Evolutionary conservation across 2,888 invertebrate genomes (phyloP).

Genomic region (Fissipunctia ypsillon): DNA sequence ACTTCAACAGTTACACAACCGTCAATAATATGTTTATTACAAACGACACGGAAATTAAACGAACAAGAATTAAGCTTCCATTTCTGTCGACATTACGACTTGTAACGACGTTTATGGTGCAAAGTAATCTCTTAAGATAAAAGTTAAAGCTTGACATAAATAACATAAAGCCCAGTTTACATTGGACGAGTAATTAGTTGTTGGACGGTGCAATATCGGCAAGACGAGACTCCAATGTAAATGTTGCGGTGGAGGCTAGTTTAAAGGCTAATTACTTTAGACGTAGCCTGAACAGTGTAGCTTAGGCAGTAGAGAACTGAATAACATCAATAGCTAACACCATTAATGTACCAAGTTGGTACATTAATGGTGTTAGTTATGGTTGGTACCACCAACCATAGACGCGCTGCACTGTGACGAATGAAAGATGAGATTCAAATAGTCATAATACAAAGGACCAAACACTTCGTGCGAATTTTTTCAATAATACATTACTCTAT

Average conservation of each 20-base stretch:
- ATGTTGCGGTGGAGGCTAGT: constrained; percentile 3
- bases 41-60: constrained; percentile 47
- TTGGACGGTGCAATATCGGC: background rate
- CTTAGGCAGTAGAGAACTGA: background rate
- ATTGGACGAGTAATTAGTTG: constrained; percentile 42
- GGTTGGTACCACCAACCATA: too few relatives aligned
- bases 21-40: constrained; percentile 25
- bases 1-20: constrained; percentile 34
- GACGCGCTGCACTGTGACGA: background rate
- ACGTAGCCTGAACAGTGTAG: background rate
- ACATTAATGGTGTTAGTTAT: too few relatives aligned
- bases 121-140: constrained; percentile 51
- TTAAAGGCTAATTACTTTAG: constrained; percentile 27
- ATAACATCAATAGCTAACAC: background rate
- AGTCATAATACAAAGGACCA: background rate
- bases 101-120: constrained; percentile 46
- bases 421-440: background rate
- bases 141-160: constrained; percentile 62
- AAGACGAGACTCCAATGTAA: constrained; percentile 13
- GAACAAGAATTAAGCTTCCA: constrained; percentile 41
- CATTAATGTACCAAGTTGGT: background rate
- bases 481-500: too few relatives aligned
- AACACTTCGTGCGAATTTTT: background rate
- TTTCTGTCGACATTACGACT: constrained; percentile 52
- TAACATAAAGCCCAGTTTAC: constrained; percentile 57